phyloP scores from a whole-genome alignment of 2,113 vertebrate species.

The Theristicus caerulescens region DNA sequence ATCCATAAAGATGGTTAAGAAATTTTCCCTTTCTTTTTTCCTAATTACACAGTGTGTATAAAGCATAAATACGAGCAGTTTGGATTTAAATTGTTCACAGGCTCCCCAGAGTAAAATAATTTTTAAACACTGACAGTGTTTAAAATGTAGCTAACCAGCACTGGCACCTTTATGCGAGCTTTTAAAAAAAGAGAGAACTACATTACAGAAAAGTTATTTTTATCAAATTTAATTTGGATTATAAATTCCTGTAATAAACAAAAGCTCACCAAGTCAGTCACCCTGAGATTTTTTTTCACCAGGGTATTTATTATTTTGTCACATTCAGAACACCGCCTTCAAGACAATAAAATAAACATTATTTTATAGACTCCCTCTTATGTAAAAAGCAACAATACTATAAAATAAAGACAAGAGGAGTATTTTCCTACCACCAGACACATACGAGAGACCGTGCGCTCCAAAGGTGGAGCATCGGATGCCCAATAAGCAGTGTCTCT shows the following conservation, averaged over 20 bases:
- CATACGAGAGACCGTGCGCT: neutral
- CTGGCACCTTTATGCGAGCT: constrained; percentile 22
- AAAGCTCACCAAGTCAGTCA: constrained; percentile 31
- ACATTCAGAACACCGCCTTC: constrained; percentile 26
- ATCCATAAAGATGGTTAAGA: constrained; percentile 7
- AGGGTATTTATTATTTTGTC: neutral
- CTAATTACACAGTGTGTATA: neutral
- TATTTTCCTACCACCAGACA: neutral
- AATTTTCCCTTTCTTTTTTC: neutral
- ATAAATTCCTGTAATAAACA: constrained; percentile 52
- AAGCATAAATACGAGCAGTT: constrained; percentile 4
- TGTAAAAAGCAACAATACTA: neutral
- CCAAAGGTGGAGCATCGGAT: fast-evolving
- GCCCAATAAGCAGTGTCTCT: neutral
- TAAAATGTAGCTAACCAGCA: constrained; percentile 34
- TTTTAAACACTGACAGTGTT: constrained; percentile 4
- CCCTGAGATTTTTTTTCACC: neutral
- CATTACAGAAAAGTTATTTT: constrained; percentile 50
- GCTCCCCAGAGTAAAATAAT: constrained; percentile 13
- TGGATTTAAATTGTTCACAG: constrained; percentile 17
- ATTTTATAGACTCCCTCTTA: neutral
- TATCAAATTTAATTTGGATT: constrained; percentile 66
- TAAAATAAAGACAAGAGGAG: neutral
- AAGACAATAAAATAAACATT: neutral
- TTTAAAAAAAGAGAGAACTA: constrained; percentile 1